A percentile compares a stretch with the other conserved stretches of the same genome.
Evolutionary conservation across 2,113 vertebrate species (phyloP).

Genomic region (Pedetes capensis): DNA sequence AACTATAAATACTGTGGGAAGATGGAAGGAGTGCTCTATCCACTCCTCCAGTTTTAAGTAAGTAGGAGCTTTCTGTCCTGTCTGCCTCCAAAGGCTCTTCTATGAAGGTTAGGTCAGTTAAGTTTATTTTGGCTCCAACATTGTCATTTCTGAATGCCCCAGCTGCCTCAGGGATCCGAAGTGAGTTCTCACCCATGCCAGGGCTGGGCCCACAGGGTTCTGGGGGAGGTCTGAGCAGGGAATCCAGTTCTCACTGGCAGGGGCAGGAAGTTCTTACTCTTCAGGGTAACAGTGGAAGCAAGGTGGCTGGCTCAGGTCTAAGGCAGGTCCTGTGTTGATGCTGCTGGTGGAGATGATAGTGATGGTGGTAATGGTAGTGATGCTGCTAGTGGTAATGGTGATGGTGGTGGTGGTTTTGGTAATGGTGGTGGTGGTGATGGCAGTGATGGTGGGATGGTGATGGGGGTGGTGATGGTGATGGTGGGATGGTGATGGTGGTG

Average conservation of each 20-base stretch:
- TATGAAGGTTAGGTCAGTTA: background rate
- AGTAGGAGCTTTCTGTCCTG: background rate
- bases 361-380: background rate
- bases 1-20: background rate
- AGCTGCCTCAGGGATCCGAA: background rate
- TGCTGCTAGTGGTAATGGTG: background rate
- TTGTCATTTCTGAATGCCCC: background rate
- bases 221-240: accelerated
- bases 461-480: too few relatives aligned
- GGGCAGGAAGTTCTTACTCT: too few relatives aligned
- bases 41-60: background rate
- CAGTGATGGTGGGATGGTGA: background rate
- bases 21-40: background rate
- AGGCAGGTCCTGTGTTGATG: background rate
- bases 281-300: background rate
- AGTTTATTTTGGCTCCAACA: background rate
- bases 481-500: background rate
- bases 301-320: too few relatives aligned
- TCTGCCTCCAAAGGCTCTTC: background rate
- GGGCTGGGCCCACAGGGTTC: background rate
- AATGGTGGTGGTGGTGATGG: background rate
- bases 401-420: background rate
- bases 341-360: background rate
- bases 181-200: background rate
- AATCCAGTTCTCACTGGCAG: background rate